Evolutionary conservation across 2,888 invertebrate genomes (phyloP).

Genomic region (Dorcus hopei): DNA sequence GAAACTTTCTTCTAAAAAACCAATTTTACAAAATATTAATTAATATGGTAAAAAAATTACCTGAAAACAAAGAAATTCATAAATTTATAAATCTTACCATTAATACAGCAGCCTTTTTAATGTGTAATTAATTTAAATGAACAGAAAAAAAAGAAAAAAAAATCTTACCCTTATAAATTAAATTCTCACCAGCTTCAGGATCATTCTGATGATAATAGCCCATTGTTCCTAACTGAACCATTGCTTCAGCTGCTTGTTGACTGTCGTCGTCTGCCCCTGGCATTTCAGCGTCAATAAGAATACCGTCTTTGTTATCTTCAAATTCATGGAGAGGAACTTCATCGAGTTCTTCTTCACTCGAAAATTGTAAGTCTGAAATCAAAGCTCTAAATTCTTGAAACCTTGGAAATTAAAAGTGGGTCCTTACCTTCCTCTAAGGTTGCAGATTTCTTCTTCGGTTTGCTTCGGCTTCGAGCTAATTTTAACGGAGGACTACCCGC

Average conservation of each 20-base stretch:
- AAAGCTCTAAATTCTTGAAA: not conserved
- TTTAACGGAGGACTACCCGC: constrained; percentile 41
- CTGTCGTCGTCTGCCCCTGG: constrained; percentile 39
- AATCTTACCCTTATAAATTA: constrained; percentile 39
- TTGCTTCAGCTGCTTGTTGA: constrained; percentile 73
- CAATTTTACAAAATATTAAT: constrained; percentile 14
- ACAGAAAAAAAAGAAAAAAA: not conserved
- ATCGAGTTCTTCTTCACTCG: constrained; percentile 67
- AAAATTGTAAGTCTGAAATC: constrained; percentile 63
- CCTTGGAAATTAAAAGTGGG: too few relatives aligned
- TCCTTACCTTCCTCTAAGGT: constrained; percentile 46
- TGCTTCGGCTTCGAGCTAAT: constrained; percentile 44
- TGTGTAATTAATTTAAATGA: too few relatives aligned
- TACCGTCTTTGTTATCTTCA: constrained; percentile 48
- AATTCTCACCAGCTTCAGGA: constrained; percentile 34
- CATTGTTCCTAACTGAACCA: constrained; percentile 69
- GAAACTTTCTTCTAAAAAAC: constrained; percentile 63
- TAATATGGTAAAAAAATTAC: not conserved
- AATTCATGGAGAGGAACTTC: constrained; percentile 58
- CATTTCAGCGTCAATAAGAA: constrained; percentile 49
- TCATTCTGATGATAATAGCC: constrained; percentile 57
- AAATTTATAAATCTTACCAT: not conserved
- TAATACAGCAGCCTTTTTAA: not conserved
- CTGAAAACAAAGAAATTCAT: not conserved
- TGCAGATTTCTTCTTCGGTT: constrained; percentile 47